Evolutionary conservation across 2,888 invertebrate genomes (phyloP), one percentile per base, ranked within the genome.

Genomic region (Cistogaster globosa): DNA sequence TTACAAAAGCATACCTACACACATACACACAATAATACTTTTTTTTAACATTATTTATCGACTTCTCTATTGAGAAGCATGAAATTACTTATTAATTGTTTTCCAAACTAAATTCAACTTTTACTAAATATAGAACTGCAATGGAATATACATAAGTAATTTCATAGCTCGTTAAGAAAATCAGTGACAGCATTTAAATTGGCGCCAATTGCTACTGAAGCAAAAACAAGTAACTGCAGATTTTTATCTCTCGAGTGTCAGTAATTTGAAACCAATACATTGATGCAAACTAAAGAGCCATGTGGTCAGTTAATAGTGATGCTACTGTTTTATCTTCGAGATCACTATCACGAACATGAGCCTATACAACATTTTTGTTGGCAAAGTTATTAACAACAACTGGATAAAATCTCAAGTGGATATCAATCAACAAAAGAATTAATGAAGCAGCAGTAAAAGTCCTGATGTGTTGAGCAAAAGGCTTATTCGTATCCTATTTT

Each of bases 111-210:
- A 20, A 65, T 57, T 14, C 20, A n/a, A 20, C 26, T 63, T 42
- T 0, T 38, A 60, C 77, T 74, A 81, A 77, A 84, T 74, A 72
- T 72, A 53, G 38, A 81, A 36, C 45, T 65, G 36, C 16, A 71
- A 68, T 72, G 42, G 53, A 78, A 79, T 55, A 38, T 65, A n/a
- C n/a, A n/a, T n/a, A n/a, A n/a, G n/a, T n/a, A 81, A 87, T 87
- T 87, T 87, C 77, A 86, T 86, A 83, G 86, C 75, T 86, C 74
- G 65, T 86, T 86, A 68, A 65, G 69, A 65, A 45, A 32, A n/a
- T 55, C 18, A 36, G 20, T 45, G 45, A 55, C 20, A 74, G 71
- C 36, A 74, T 77, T 51, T 36, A 45, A 38, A n/a, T 65, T 75
- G 85, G 82, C 85, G 82, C 85, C 85, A 82, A 45, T 74, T 63